Conservation (phyloP, 2,113 vertebrate genomes). For the Rhinoptilus africanus region DNA sequence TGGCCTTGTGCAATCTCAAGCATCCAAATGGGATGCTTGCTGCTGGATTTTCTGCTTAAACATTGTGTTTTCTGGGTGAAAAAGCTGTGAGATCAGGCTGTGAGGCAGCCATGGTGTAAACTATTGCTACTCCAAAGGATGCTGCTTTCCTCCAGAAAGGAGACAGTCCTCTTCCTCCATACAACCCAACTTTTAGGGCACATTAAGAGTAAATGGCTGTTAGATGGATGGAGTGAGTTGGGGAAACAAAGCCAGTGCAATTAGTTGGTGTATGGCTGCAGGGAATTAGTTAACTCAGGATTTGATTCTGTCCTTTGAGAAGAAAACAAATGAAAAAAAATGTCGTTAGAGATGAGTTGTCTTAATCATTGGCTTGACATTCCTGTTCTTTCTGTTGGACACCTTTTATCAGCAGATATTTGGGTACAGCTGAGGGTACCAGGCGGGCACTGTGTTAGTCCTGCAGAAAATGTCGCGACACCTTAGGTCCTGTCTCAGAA, state of each 20-base stretch:
- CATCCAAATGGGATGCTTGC: neutral
- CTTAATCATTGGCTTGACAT: neutral
- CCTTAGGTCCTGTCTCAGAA: neutral
- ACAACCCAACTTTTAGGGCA: neutral
- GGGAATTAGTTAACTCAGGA: constrained; percentile 22
- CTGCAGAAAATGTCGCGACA: neutral
- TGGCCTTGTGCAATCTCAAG: neutral
- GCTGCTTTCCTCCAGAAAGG: neutral
- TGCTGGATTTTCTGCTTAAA: neutral
- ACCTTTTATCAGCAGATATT: neutral
- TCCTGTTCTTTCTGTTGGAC: neutral
- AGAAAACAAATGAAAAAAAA: constrained; percentile 35
- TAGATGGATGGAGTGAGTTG: neutral
- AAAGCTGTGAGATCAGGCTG: neutral
- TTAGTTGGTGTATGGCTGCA: neutral
- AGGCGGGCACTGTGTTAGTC: neutral
- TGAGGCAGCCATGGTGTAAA: neutral
- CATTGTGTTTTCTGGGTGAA: neutral
- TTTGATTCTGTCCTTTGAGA: constrained; percentile 27
- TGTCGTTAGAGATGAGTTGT: neutral
- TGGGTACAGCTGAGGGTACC: neutral
- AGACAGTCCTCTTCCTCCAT: neutral
- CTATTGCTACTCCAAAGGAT: neutral
- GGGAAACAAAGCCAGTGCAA: neutral
- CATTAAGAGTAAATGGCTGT: neutral